Conservation (phyloP, 1,140 invertebrate genomes). For the Drosophila pallidifrons region DNA sequence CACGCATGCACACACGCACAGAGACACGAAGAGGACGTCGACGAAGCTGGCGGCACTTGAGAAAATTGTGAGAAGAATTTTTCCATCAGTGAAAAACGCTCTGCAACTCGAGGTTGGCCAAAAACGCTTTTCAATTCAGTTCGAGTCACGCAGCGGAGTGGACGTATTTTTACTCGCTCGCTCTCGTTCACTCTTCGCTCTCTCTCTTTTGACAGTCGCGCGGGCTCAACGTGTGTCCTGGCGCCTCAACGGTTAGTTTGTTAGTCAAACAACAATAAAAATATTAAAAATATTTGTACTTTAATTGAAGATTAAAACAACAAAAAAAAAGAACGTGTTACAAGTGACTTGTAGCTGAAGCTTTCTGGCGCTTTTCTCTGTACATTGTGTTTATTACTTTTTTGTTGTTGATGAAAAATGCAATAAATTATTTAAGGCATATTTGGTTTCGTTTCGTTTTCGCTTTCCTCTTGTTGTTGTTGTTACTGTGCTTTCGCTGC, state of each 20-base stretch:
- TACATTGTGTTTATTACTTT: conserved; percentile 15
- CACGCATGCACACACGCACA: not conserved
- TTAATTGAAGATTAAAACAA: conserved; percentile 21
- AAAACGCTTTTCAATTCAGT: conserved; percentile 69
- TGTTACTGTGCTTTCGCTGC: conserved; percentile 49
- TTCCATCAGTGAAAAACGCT: conserved; percentile 24
- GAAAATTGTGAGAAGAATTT: conserved; percentile 34
- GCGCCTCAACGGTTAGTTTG: conserved; percentile 40
- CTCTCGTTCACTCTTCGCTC: conserved; percentile 14
- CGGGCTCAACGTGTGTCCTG: conserved; percentile 46
- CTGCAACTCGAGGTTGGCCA: conserved; percentile 44
- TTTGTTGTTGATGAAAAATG: conserved; percentile 40
- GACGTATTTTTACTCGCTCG: conserved; percentile 36
- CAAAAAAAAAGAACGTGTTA: not conserved
- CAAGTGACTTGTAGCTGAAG: conserved; percentile 2
- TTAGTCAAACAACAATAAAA: not conserved
- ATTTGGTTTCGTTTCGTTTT: conserved; percentile 67
- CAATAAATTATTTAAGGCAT: conserved; percentile 77
- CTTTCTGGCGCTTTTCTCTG: not conserved
- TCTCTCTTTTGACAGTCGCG: conserved; percentile 10
- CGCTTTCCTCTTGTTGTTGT: conserved; percentile 17
- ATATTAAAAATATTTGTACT: not conserved
- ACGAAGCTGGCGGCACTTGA: conserved; percentile 35
- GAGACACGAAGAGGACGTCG: not conserved
- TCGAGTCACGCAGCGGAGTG: conserved; percentile 72